phyloP scores from a whole-genome alignment of 2,888 invertebrate species.

The Halictus ligatus region DNA sequence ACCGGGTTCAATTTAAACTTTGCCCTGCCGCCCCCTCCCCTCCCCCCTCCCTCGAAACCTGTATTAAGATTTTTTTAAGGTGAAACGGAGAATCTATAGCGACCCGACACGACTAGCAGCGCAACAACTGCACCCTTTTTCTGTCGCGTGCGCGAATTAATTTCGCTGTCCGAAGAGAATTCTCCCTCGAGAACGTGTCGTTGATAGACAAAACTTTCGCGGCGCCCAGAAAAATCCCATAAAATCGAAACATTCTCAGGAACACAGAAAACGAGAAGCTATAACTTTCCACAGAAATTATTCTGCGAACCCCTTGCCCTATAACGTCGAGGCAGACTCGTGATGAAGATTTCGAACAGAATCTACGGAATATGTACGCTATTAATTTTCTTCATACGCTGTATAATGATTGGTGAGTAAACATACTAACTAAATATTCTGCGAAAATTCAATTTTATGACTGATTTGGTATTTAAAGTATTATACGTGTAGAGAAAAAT shows the following conservation, averaged over 20 bases:
- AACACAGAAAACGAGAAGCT: not conserved
- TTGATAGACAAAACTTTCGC: not conserved
- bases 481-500: no score
- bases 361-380: no score
- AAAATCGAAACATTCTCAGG: not conserved
- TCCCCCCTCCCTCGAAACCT: slow-evolving; percentile 71
- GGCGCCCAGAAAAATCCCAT: not conserved
- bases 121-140: slow-evolving; percentile 8
- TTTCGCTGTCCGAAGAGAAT: slow-evolving; percentile 3
- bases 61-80: slow-evolving; percentile 84
- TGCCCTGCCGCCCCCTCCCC: slow-evolving; percentile 66
- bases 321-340: not conserved
- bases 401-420: no score
- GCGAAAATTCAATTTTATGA: not conserved
- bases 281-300: not conserved
- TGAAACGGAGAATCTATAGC: slow-evolving; percentile 78
- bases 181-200: not conserved
- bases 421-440: no score
- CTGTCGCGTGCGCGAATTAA: slow-evolving; percentile 13
- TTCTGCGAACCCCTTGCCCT: not conserved
- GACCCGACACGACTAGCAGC: not conserved
- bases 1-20: slow-evolving; percentile 82
- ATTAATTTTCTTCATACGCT: no score
- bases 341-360: no score
- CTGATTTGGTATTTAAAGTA: not conserved